These are phyloP conservation scores for silkworm (Bombyx mori) DNA, from an alignment of 1,140 invertebrate genomes.

Conservation along the genomic window DNA sequence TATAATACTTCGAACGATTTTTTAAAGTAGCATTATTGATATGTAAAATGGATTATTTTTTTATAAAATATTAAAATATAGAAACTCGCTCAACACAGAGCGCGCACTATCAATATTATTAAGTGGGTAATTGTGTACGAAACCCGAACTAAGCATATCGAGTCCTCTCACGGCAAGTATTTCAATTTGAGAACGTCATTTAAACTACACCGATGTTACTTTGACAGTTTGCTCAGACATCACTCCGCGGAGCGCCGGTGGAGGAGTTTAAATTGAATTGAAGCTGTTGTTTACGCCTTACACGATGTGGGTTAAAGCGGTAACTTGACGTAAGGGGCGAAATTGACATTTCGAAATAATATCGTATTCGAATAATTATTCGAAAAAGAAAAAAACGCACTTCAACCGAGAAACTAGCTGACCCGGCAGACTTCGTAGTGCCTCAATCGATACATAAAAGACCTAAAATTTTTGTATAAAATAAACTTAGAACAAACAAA, in stretches of 20 bases:
- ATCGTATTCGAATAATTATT: too few species aligned
- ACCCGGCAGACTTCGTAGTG: too few species aligned
- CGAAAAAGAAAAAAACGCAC: too few species aligned
- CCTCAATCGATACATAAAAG: too few species aligned
- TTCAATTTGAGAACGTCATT: constrained; percentile 33
- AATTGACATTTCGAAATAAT: background rate
- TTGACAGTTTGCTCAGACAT: constrained; percentile 27
- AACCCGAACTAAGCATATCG: constrained; percentile 13
- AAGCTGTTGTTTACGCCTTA: constrained; percentile 20
- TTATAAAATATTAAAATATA: too few species aligned
- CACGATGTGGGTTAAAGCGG: constrained; percentile 20
- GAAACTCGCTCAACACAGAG: too few species aligned
- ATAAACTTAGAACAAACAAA: too few species aligned
- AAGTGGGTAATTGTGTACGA: constrained; percentile 19
- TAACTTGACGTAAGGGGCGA: background rate
- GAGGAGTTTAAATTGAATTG: constrained; percentile 28
- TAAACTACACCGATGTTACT: constrained; percentile 30
- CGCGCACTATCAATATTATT: background rate
- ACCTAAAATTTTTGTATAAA: too few species aligned
- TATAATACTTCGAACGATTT: too few species aligned
- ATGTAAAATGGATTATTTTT: too few species aligned
- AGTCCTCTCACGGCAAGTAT: constrained; percentile 21
- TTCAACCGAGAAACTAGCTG: too few species aligned
- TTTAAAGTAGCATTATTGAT: too few species aligned
- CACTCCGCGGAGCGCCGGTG: constrained; percentile 6